Conservation (phyloP, 2,797 vertebrate species). For the Tenualosa thibaudeaui region DNA sequence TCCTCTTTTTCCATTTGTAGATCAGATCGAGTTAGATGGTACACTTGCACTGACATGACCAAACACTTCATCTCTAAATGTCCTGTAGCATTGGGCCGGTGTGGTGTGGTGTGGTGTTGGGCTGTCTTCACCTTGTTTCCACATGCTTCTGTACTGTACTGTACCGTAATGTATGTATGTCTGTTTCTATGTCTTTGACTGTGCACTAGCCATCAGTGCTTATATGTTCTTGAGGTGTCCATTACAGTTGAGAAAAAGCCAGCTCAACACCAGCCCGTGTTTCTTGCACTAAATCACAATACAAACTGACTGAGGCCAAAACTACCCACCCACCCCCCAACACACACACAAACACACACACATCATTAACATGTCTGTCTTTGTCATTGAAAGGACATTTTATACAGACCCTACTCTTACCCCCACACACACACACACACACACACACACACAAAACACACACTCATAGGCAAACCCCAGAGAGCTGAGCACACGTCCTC, state of each 20-base stretch:
- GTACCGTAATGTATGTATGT: neutral
- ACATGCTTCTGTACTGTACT: neutral
- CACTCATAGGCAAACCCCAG: neutral
- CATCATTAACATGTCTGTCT: neutral
- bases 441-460: neutral
- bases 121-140: neutral
- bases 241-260: neutral
- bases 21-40: neutral
- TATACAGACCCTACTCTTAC: neutral
- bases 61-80: neutral
- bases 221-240: neutral
- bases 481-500: neutral
- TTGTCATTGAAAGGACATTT: neutral
- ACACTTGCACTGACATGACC: neutral
- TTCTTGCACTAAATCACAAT: neutral
- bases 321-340: neutral
- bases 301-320: too few species aligned
- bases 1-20: neutral
- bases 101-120: neutral
- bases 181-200: neutral
- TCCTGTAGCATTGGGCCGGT: neutral
- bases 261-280: neutral
- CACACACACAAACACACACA: constrained; percentile 12
- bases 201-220: neutral
- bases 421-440: neutral